phyloP scores from a whole-genome alignment of 2,888 invertebrate species.

The Dusona sp. region DNA sequence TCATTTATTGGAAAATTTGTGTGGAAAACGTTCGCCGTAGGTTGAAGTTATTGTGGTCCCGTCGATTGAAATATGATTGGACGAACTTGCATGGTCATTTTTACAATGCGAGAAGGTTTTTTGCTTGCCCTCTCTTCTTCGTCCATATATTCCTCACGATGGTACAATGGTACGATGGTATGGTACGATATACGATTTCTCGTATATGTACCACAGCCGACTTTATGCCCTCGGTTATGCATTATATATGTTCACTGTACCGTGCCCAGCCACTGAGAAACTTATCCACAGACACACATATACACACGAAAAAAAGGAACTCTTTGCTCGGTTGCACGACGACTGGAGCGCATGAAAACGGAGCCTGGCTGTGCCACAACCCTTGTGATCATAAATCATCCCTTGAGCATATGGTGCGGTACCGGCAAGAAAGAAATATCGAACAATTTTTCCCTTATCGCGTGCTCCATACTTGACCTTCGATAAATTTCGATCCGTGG shows the following conservation, averaged over 20 bases:
- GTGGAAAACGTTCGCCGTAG: not conserved
- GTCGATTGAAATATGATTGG: slow-evolving; percentile 34
- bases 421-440: slow-evolving; percentile 36
- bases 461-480: slow-evolving; percentile 39
- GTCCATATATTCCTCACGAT: not conserved
- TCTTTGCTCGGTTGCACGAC: slow-evolving; percentile 34
- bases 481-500: slow-evolving; percentile 38
- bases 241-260: slow-evolving; percentile 10
- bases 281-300: slow-evolving; percentile 8
- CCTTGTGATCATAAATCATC: slow-evolving; percentile 54
- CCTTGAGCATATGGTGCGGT: slow-evolving; percentile 31
- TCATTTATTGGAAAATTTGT: slow-evolving; percentile 3
- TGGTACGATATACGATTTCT: not conserved
- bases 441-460: slow-evolving; percentile 48
- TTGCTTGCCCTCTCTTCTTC: not conserved
- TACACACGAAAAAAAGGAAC: slow-evolving; percentile 15
- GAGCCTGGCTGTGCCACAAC: slow-evolving; percentile 22
- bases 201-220: not conserved
- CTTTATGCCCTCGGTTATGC: slow-evolving; percentile 11
- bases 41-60: slow-evolving; percentile 8
- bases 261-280: slow-evolving; percentile 25
- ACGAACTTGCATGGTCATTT: slow-evolving; percentile 15
- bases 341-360: slow-evolving; percentile 31
- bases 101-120: not conserved
- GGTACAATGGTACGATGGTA: no score